A percentile compares a stretch with the other conserved stretches of the same genome.
Evolutionary conservation across 2,797 vertebrate species (phyloP).

Genomic region (Neopelma chrysocephalum): DNA sequence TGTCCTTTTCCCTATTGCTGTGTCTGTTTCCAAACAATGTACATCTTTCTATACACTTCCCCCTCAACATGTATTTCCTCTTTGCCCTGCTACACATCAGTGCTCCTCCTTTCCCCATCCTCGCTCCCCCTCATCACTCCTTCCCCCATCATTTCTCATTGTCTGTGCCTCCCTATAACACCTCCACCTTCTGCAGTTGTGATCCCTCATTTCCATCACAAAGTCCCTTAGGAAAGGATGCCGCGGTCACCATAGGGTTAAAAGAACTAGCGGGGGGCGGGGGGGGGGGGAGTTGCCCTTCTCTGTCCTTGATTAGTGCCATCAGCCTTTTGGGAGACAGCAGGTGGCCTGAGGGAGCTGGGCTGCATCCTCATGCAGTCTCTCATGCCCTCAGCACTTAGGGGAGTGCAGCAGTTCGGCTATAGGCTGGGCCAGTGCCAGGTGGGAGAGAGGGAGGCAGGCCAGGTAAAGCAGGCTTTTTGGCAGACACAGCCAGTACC

Average conservation of each 20-base stretch:
- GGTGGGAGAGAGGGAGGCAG: neutral
- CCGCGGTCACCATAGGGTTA: neutral
- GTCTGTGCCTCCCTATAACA: neutral
- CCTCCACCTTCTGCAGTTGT: neutral
- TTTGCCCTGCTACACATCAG: neutral
- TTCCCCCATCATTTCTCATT: neutral
- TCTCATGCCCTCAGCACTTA: conserved; percentile 28
- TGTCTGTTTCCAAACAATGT: neutral
- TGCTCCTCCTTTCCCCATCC: neutral
- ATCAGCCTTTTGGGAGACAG: neutral
- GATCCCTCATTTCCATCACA: neutral
- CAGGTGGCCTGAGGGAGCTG: neutral
- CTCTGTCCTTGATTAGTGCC: neutral
- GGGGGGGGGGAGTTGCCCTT: neutral
- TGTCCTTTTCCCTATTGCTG: neutral
- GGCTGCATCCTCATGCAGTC: neutral
- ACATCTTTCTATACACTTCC: accelerated
- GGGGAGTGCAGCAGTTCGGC: neutral
- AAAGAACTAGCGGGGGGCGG: neutral
- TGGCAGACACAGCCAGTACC: neutral
- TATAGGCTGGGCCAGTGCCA: neutral
- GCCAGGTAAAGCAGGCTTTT: neutral
- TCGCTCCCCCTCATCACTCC: neutral
- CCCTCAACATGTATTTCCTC: neutral
- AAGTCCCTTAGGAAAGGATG: neutral